A percentile compares a stretch with the other conserved stretches of the same genome.
Evolutionary conservation across 2,113 vertebrate genomes (phyloP).

Genomic region (Pogonocichla stellata): DNA sequence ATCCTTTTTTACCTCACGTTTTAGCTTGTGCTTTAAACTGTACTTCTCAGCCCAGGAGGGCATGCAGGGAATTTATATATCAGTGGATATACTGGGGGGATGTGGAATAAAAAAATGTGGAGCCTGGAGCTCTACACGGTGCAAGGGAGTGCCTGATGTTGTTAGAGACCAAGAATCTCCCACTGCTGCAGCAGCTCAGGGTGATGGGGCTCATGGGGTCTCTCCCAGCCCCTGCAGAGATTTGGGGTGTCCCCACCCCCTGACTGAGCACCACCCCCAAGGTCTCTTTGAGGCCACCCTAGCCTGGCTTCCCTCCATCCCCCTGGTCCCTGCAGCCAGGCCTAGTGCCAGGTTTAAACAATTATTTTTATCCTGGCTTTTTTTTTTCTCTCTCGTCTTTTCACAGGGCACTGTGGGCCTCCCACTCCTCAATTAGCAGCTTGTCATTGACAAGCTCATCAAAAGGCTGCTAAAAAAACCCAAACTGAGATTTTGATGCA

Average conservation of each 20-base stretch:
- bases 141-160: too few relatives aligned
- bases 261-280: fast-evolving
- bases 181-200: neutral
- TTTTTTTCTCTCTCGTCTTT: neutral
- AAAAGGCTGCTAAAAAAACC: neutral
- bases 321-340: neutral
- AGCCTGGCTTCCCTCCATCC: neutral
- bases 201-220: fast-evolving
- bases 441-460: neutral
- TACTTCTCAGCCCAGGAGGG: neutral
- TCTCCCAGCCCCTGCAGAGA: neutral
- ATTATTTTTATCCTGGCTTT: neutral
- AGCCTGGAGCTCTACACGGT: fast-evolving
- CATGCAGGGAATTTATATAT: neutral
- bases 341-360: neutral
- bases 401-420: neutral
- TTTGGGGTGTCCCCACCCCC: neutral
- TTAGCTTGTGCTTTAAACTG: neutral
- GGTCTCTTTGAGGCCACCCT: neutral
- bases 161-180: neutral
- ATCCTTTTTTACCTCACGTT: neutral
- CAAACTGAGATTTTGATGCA: neutral
- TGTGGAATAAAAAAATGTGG: neutral
- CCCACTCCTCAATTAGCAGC: neutral
- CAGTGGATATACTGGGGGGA: neutral